Conservation (phyloP, 2,113 vertebrate genomes). For the Notechis scutatus region DNA sequence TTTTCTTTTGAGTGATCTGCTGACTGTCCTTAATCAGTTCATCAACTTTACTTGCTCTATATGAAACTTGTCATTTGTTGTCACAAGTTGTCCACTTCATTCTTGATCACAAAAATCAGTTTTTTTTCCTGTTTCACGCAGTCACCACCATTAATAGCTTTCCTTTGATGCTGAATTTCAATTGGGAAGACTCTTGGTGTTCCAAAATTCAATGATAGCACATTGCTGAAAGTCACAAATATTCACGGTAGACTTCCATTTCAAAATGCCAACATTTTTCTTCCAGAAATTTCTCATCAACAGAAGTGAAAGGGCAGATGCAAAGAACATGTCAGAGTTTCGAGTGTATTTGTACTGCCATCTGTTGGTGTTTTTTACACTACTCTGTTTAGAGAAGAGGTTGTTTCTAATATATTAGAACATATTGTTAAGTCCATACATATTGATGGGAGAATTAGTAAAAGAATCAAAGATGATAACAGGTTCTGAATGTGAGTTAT, state of each 20-base stretch:
- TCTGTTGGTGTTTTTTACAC: not conserved
- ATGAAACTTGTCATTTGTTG: not conserved
- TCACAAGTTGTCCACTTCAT: not conserved
- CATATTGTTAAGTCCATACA: not conserved
- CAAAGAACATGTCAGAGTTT: not conserved
- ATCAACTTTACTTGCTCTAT: not conserved
- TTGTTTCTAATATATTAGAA: not conserved
- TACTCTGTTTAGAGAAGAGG: not conserved
- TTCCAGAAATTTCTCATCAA: not conserved
- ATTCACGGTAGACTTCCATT: not conserved
- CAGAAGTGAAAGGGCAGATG: not conserved
- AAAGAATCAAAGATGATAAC: not conserved
- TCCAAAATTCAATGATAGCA: not conserved
- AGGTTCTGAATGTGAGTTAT: not conserved
- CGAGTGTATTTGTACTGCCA: not conserved
- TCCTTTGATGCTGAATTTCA: not conserved
- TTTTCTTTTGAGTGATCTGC: not conserved
- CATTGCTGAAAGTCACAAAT: not conserved
- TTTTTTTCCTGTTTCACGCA: not conserved
- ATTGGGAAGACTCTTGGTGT: not conserved
- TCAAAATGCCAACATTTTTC: not conserved
- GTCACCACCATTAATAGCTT: not conserved
- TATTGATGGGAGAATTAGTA: not conserved
- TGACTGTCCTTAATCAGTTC: not conserved
- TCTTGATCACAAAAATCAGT: not conserved